A percentile compares a stretch with the other conserved stretches of the same genome.
phyloP scores from a whole-genome alignment of 2,113 vertebrate species.

The Mesoclemmys tuberculata region DNA sequence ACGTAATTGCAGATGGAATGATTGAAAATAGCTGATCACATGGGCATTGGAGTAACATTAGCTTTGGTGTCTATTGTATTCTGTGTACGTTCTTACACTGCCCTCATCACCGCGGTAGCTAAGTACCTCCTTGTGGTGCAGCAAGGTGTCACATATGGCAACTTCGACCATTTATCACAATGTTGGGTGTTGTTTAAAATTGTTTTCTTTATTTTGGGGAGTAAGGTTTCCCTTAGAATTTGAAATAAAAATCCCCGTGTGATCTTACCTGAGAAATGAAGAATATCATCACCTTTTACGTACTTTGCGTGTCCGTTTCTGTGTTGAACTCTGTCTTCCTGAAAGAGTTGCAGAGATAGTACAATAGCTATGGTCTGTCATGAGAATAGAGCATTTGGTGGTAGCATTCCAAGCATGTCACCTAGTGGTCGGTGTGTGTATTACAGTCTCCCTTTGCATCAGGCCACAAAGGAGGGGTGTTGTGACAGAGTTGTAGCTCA shows the following conservation, averaged over 20 bases:
- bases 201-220: not conserved
- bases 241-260: not conserved
- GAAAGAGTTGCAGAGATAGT: not conserved
- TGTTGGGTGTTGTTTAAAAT: not conserved
- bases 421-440: too few relatives aligned
- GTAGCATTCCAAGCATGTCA: not conserved
- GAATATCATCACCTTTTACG: not conserved
- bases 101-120: too few relatives aligned
- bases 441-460: too few relatives aligned
- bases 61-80: not conserved
- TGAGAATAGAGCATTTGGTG: not conserved
- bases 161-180: not conserved
- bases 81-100: not conserved
- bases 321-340: not conserved
- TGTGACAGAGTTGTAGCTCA: too few relatives aligned
- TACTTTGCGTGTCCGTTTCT: not conserved
- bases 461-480: too few relatives aligned
- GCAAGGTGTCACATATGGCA: not conserved
- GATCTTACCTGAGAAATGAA: not conserved
- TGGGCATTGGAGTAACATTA: not conserved
- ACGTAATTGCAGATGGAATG: not conserved
- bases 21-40: not conserved
- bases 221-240: not conserved
- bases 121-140: not conserved
- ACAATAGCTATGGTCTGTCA: not conserved